Evolutionary conservation across 2,888 invertebrate species (phyloP).

Genomic region (Polydrusus pterygomalis): DNA sequence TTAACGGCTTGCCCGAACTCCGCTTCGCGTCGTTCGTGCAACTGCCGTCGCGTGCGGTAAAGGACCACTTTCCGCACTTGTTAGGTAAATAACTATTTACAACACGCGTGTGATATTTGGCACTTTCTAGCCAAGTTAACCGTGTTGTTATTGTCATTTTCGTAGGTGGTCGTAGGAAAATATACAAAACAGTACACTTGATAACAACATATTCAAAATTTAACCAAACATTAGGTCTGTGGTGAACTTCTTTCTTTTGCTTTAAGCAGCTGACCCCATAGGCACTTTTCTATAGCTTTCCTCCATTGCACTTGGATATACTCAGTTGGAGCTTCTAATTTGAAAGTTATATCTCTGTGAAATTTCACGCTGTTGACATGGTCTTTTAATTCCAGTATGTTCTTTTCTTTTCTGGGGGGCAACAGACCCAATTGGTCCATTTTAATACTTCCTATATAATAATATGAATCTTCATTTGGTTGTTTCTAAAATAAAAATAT

Average conservation of each 20-base stretch:
- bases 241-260: constrained; percentile 46
- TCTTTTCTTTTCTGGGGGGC: constrained; percentile 52
- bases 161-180: too few species aligned
- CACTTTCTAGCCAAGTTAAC: too few species aligned
- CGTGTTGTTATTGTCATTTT: too few species aligned
- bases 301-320: constrained; percentile 57
- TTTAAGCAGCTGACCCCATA: constrained; percentile 58
- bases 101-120: too few species aligned
- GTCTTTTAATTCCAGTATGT: constrained; percentile 55
- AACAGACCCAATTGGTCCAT: constrained; percentile 56
- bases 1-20: too few species aligned
- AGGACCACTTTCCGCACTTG: too few species aligned
- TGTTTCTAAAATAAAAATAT: constrained; percentile 69
- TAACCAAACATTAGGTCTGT: neutral
- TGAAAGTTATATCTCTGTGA: constrained; percentile 54
- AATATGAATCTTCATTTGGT: constrained; percentile 73
- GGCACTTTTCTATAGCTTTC: constrained; percentile 56
- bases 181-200: too few species aligned
- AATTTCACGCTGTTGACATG: constrained; percentile 55
- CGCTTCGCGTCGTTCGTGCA: too few species aligned
- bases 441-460: constrained; percentile 58
- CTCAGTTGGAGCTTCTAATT: constrained; percentile 55
- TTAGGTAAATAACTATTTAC: too few species aligned
- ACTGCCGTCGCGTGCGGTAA: too few species aligned
- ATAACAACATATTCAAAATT: too few species aligned